phyloP scores from a whole-genome alignment of 2,888 invertebrate species.

The Melieria picta region DNA sequence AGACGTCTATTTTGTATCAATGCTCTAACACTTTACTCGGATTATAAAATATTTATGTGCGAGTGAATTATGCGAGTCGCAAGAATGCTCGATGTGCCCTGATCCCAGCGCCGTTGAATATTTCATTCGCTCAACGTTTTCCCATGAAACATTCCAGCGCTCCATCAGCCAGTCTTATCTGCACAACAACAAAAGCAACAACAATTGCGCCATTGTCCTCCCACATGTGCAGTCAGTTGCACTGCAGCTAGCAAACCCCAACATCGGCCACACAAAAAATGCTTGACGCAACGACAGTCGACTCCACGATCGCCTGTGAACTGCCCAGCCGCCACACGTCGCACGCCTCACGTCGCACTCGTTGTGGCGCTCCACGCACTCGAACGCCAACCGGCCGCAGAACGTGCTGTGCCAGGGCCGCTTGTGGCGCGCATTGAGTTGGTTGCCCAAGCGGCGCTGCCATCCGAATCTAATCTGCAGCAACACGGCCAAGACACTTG shows the following conservation, averaged over 20 bases:
- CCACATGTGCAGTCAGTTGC: slow-evolving; percentile 17
- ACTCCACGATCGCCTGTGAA: slow-evolving; percentile 25
- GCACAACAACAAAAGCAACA: slow-evolving; percentile 37
- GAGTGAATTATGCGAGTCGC: too few species aligned
- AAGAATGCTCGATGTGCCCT: too few species aligned
- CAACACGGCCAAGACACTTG: slow-evolving; percentile 30
- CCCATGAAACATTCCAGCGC: too few species aligned
- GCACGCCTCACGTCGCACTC: slow-evolving; percentile 18
- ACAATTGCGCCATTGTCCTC: slow-evolving; percentile 25
- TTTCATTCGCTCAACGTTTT: too few species aligned
- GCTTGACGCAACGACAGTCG: slow-evolving; percentile 12
- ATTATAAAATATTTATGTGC: too few species aligned
- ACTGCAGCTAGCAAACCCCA: slow-evolving; percentile 1
- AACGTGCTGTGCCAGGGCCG: too few species aligned
- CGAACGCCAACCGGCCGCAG: not conserved
- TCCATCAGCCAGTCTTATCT: too few species aligned
- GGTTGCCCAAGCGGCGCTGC: slow-evolving; percentile 1
- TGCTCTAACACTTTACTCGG: too few species aligned
- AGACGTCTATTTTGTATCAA: too few species aligned
- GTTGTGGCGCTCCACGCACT: slow-evolving; percentile 3
- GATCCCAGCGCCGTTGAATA: too few species aligned
- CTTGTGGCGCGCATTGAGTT: not conserved
- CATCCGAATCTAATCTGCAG: slow-evolving; percentile 33
- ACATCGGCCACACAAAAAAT: slow-evolving; percentile 36
- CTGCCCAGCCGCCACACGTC: slow-evolving; percentile 21